Evolutionary conservation across 2,113 vertebrate species (phyloP).

Genomic region (Himantopus leucocephalus): DNA sequence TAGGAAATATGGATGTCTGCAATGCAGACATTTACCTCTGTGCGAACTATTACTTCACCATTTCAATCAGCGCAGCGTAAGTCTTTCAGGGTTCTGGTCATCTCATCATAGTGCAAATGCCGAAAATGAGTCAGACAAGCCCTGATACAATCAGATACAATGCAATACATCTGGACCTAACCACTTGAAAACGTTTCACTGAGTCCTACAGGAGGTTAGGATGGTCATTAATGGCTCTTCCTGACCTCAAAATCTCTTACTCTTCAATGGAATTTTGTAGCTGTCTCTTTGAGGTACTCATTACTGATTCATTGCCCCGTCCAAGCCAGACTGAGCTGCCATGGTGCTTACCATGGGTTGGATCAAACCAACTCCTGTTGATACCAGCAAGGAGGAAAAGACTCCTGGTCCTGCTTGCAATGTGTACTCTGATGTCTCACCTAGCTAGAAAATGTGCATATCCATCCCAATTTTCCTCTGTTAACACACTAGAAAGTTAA

Average conservation of each 20-base stretch:
- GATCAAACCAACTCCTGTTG: not conserved
- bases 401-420: not conserved
- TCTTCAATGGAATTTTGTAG: not conserved
- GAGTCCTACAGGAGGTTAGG: not conserved
- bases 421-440: not conserved
- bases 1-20: not conserved
- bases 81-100: not conserved
- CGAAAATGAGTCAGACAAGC: not conserved
- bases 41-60: not conserved
- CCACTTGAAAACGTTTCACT: not conserved
- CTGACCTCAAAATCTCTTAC: not conserved
- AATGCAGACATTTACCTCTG: not conserved
- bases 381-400: not conserved
- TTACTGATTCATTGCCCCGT: not conserved
- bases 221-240: not conserved
- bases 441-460: not conserved
- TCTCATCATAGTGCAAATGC: not conserved
- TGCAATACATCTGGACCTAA: not conserved
- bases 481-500: not conserved
- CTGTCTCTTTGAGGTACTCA: not conserved
- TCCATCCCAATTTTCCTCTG: not conserved
- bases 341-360: not conserved
- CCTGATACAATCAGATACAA: not conserved
- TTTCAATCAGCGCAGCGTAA: not conserved
- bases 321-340: not conserved